phyloP scores from a whole-genome alignment of 2,113 vertebrate genomes.

The Lepus timidus region DNA sequence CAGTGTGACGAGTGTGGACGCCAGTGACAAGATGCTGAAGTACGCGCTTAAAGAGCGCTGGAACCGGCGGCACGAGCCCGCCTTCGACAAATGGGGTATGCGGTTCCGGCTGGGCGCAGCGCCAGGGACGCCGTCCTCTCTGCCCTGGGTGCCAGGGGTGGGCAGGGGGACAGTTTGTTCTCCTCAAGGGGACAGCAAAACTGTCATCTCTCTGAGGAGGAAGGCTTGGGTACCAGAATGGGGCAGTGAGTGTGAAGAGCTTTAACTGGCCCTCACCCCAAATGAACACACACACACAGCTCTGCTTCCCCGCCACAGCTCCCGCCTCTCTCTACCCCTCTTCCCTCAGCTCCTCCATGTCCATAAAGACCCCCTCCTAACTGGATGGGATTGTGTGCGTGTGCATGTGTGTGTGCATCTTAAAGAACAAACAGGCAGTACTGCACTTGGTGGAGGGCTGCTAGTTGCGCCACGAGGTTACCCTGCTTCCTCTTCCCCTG shows the following conservation, averaged over 20 bases:
- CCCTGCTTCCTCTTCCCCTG: not conserved
- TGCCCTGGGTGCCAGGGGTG: not conserved
- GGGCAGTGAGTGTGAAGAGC: not conserved
- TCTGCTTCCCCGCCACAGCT: not conserved
- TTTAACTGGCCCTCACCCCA: not conserved
- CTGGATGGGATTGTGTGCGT: not conserved
- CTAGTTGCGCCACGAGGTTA: not conserved
- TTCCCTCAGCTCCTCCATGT: not conserved
- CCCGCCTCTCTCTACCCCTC: not conserved
- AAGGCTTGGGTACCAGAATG: not conserved
- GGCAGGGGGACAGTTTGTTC: not conserved
- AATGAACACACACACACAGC: not conserved
- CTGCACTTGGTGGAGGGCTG: not conserved
- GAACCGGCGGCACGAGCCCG: constrained; percentile 94
- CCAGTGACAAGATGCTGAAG: constrained; percentile 99
- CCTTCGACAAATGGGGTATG: constrained; percentile 97
- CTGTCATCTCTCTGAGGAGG: not conserved
- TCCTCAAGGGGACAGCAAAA: not conserved
- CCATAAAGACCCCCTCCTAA: not conserved
- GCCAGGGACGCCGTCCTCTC: not conserved
- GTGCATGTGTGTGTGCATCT: too few species aligned
- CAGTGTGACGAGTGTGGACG: constrained; percentile 94
- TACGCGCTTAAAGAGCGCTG: constrained; percentile 96
- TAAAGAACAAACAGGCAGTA: not conserved
- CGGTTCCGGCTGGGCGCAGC: not conserved